Conservation (phyloP, 2,888 invertebrate species). For the Mythimna loreyi region DNA sequence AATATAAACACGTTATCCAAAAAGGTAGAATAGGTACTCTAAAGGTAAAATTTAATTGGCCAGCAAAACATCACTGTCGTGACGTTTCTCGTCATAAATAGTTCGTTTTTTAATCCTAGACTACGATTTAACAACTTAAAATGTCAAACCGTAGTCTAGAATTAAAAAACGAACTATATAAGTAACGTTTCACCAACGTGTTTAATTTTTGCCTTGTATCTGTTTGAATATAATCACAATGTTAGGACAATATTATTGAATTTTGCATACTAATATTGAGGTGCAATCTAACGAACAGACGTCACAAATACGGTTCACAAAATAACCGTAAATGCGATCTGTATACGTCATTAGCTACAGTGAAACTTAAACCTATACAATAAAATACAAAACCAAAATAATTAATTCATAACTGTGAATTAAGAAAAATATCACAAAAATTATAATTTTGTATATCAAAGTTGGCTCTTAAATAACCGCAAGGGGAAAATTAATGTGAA, state of each 20-base stretch:
- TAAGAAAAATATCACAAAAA: slow-evolving; percentile 27
- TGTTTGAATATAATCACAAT: neutral
- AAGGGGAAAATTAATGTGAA: neutral
- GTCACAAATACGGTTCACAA: slow-evolving; percentile 21
- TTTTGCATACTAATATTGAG: slow-evolving; percentile 33
- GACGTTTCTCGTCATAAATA: no score
- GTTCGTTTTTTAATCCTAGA: no score
- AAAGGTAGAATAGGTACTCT: slow-evolving; percentile 5
- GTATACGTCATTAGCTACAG: slow-evolving; percentile 29
- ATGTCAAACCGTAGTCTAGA: no score
- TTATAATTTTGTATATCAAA: neutral
- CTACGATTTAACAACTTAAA: no score
- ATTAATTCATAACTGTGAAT: slow-evolving; percentile 18
- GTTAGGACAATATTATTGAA: neutral
- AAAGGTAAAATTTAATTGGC: neutral
- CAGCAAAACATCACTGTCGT: neutral
- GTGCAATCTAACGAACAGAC: slow-evolving; percentile 16
- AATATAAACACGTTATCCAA: neutral
- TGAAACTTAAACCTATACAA: slow-evolving; percentile 29
- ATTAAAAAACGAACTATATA: no score
- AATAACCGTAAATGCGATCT: slow-evolving; percentile 12
- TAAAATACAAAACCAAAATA: slow-evolving; percentile 43
- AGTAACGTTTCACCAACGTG: neutral
- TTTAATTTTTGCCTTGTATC: neutral
- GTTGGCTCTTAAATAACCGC: neutral